phyloP scores from a whole-genome alignment of 2,888 invertebrate genomes.

The Oligia strigilis region DNA sequence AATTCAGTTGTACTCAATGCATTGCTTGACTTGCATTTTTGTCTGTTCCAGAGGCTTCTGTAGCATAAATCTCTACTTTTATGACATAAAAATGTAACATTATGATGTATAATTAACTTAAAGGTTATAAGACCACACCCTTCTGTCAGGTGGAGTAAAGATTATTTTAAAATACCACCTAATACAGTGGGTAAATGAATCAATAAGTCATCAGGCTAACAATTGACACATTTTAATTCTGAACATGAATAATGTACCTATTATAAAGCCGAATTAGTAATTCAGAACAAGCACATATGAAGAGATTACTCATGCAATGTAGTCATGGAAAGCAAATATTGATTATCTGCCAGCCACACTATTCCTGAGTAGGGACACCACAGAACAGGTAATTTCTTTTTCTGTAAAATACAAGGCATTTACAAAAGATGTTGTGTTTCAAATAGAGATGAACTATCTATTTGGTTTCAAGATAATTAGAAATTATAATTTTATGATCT shows the following conservation, averaged over 20 bases:
- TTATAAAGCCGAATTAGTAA: slow-evolving; percentile 30
- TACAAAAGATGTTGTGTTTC: slow-evolving; percentile 19
- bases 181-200: slow-evolving; percentile 21
- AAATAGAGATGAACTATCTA: background rate
- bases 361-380: slow-evolving; percentile 1
- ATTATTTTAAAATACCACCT: slow-evolving; percentile 13
- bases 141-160: slow-evolving; percentile 39
- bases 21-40: slow-evolving; percentile 26
- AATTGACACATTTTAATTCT: slow-evolving; percentile 43
- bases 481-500: slow-evolving; percentile 55
- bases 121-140: slow-evolving; percentile 67
- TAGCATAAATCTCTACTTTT: slow-evolving; percentile 13
- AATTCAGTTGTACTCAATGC: slow-evolving; percentile 16
- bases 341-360: slow-evolving; percentile 10
- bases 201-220: slow-evolving; percentile 20
- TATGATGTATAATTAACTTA: slow-evolving; percentile 25
- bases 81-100: slow-evolving; percentile 42
- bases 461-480: slow-evolving; percentile 40
- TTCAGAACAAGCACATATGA: slow-evolving; percentile 20
- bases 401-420: background rate
- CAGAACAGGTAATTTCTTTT: slow-evolving; percentile 4
- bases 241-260: slow-evolving; percentile 32
- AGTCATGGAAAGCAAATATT: slow-evolving; percentile 40
- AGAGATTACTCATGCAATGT: slow-evolving; percentile 44
- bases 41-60: slow-evolving; percentile 34